Evolutionary conservation across 1,140 invertebrate species (phyloP).

Genomic region (Tetramorium alpestre): DNA sequence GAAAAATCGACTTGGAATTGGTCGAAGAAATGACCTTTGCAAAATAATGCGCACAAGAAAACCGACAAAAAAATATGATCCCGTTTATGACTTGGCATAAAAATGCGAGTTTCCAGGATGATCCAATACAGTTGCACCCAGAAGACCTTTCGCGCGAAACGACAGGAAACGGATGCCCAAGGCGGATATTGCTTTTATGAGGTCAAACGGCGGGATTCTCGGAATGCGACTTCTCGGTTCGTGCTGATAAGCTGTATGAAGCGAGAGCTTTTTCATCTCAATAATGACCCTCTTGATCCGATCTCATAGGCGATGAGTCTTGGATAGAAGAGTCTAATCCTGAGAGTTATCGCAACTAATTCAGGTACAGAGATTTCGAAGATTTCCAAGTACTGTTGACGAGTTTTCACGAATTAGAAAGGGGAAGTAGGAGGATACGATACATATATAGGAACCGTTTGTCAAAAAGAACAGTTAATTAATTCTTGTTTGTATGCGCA

Average conservation of each 20-base stretch:
- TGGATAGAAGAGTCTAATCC: neutral
- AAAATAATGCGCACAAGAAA: neutral
- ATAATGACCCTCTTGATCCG: slow-evolving; percentile 6
- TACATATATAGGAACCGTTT: neutral
- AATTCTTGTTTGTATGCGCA: slow-evolving; percentile 8
- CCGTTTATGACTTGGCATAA: neutral
- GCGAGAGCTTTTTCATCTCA: neutral
- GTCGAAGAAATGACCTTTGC: neutral
- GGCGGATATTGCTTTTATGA: slow-evolving; percentile 41
- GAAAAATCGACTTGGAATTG: neutral
- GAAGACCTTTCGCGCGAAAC: slow-evolving; percentile 12
- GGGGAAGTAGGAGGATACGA: too few species aligned
- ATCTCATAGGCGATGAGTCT: neutral
- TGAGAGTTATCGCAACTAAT: neutral
- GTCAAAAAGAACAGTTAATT: slow-evolving; percentile 38
- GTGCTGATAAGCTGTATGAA: neutral
- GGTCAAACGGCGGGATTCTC: slow-evolving; percentile 8
- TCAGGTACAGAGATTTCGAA: neutral
- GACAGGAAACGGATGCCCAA: neutral
- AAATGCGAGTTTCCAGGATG: neutral
- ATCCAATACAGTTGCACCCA: neutral
- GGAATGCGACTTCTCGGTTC: neutral
- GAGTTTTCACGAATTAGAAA: neutral
- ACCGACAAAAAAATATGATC: neutral
- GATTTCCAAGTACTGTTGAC: neutral